These are phyloP conservation scores for Gambusia holbrooki DNA, from an alignment of 2,113 vertebrate species.

Conservation along the genomic window DNA sequence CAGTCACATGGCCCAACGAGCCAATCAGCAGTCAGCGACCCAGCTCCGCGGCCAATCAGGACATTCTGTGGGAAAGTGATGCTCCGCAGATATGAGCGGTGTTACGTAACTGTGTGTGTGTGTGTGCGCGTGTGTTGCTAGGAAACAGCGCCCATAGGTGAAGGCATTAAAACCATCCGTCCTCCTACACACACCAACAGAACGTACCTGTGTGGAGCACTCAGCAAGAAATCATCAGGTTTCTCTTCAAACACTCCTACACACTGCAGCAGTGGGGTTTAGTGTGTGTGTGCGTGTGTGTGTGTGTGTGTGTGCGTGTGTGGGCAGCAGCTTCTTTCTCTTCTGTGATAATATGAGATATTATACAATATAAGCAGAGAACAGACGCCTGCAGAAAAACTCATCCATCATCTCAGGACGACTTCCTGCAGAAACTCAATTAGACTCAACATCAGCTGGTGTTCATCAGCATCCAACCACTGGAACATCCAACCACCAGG, in stretches of 20 bases:
- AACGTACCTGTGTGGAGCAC: slow-evolving; percentile 55
- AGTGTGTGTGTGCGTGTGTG: slow-evolving; percentile 34
- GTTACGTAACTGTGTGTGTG: slow-evolving; percentile 53
- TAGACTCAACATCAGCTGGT: not conserved
- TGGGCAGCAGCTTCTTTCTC: slow-evolving; percentile 35
- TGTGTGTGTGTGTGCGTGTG: slow-evolving; percentile 40
- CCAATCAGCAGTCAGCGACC: slow-evolving; percentile 50
- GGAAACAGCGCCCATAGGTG: slow-evolving; percentile 70
- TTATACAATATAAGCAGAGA: slow-evolving; percentile 47
- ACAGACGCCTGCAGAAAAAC: slow-evolving; percentile 13
- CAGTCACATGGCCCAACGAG: not conserved
- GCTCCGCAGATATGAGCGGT: slow-evolving; percentile 46
- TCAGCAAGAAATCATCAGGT: slow-evolving; percentile 57
- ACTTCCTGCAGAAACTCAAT: not conserved
- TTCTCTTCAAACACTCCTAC: slow-evolving; percentile 61
- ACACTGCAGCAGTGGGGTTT: slow-evolving; percentile 42
- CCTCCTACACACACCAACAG: slow-evolving; percentile 49
- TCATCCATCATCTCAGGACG: not conserved
- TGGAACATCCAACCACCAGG: too few species aligned
- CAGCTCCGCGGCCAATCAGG: slow-evolving; percentile 34
- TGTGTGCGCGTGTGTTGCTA: slow-evolving; percentile 53
- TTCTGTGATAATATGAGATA: slow-evolving; percentile 38
- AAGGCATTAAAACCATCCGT: slow-evolving; percentile 60
- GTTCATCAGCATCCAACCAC: not conserved
- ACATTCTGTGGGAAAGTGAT: slow-evolving; percentile 56